Evolutionary conservation across 2,113 vertebrate genomes (phyloP), one percentile per base, ranked within the genome.

Genomic region (Leptodactylus fuscus): DNA sequence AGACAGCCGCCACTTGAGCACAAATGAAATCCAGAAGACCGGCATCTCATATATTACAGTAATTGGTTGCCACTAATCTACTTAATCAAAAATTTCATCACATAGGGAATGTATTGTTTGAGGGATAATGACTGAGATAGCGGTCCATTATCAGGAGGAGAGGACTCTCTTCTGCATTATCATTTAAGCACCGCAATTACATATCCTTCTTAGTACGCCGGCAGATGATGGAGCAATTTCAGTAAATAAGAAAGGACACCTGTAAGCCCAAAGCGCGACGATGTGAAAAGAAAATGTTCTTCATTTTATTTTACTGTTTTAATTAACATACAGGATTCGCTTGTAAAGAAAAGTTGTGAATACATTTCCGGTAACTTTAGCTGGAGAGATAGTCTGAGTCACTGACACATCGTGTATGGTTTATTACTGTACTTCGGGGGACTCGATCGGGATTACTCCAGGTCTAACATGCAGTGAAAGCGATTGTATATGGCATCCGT

Each of bases 81-180:
- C 76, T 80, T 85, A 85, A 85, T 80, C 83, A 79, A 51, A 76
- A 69, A 85, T 85, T 41, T 85, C 74, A 55, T 79, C 83, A 71
- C 60, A 67, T 24, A 60, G 75, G 8, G 48, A 71, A 27, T 70
- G 24, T 36, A 71, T 85, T 85, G 76, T 71, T 71, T 20, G 77
- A 46, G 32, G 48, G 34, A 71, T 84, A 84, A 77, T 85, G 83
- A 80, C 73, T 51, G 24, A 48, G 27, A 78, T 73, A 46, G 32
- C 60, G 58, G 46, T 80, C 34, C 46, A 58, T 71, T 85, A 55
- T 85, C 29, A 41, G 46, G n/a, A 62, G 16, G 69, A 77, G 53
- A 38, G 41, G 48, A 34, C n/a, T 55, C 49, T 58, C 27, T 0
- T 71, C 38, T 58, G 62, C 11, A 44, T 29, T 80, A 85, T 44